A percentile compares a stretch with the other conserved stretches of the same genome.
Evolutionary conservation across 2,797 vertebrate species (phyloP).

Genomic region (Hafferia zeledoni): DNA sequence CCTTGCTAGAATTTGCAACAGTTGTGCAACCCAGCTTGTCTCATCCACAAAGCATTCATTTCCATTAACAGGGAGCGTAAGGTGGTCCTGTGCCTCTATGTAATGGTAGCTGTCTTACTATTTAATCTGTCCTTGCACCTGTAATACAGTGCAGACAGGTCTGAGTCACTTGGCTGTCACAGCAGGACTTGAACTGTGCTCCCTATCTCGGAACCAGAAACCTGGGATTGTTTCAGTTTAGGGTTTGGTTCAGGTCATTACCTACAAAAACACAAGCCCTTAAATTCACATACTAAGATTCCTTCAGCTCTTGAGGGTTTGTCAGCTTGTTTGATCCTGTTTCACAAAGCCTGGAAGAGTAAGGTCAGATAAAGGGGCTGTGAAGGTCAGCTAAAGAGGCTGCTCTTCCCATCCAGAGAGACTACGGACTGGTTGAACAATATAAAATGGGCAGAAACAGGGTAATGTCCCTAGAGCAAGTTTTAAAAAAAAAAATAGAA

Average conservation of each 20-base stretch:
- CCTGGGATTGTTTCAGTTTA: background rate
- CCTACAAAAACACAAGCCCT: background rate
- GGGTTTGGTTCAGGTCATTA: background rate
- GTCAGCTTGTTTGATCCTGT: background rate
- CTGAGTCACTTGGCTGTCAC: background rate
- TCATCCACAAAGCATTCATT: background rate
- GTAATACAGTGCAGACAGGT: background rate
- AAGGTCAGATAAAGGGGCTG: background rate
- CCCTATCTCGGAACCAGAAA: background rate
- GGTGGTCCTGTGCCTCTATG: fast-evolving
- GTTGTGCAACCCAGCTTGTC: background rate
- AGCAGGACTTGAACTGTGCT: background rate
- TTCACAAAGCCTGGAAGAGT: background rate
- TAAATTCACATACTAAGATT: background rate
- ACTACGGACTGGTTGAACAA: background rate
- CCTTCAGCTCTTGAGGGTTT: background rate
- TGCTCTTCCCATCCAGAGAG: background rate
- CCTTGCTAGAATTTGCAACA: background rate
- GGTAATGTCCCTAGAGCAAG: background rate
- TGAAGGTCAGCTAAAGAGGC: background rate
- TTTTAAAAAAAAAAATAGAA: background rate
- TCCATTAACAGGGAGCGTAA: background rate
- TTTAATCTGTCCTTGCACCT: background rate
- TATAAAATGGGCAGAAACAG: background rate
- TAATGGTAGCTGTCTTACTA: background rate